Evolutionary conservation across 2,888 invertebrate genomes (phyloP).

Genomic region (Iphiclides podalirius): DNA sequence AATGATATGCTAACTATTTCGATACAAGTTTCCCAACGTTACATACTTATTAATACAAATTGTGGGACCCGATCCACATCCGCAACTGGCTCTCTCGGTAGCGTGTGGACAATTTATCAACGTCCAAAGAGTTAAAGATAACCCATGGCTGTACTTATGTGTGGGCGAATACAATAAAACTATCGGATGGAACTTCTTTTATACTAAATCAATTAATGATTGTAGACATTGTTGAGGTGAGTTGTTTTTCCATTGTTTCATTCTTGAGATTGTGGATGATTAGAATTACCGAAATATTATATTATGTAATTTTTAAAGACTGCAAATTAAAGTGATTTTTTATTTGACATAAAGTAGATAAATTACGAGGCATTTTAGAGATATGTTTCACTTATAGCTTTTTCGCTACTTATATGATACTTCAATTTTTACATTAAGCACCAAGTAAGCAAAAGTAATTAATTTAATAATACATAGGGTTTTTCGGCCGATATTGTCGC

Average conservation of each 20-base stretch:
- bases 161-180: constrained; percentile 19
- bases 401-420: too few species aligned
- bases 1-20: neutral
- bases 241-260: constrained; percentile 9
- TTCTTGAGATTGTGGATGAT: too few species aligned
- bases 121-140: constrained; percentile 8
- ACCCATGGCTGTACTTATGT: neutral
- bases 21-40: neutral
- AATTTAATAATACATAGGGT: too few species aligned
- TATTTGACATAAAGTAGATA: too few species aligned
- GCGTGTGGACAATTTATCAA: constrained; percentile 10
- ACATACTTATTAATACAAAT: neutral
- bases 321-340: too few species aligned
- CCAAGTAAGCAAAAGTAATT: too few species aligned
- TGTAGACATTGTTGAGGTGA: neutral
- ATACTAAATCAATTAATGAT: constrained; percentile 4
- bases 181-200: constrained; percentile 13
- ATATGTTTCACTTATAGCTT: too few species aligned
- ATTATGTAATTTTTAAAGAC: too few species aligned
- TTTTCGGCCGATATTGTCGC: too few species aligned
- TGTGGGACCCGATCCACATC: constrained; percentile 2
- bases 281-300: too few species aligned
- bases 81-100: constrained; percentile 4
- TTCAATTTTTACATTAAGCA: too few species aligned
- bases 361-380: too few species aligned